Percentiles rank a stretch among this genome's conserved stretches.
phyloP scores from a whole-genome alignment of 2,113 vertebrate genomes.

The Pardalotus punctatus region DNA sequence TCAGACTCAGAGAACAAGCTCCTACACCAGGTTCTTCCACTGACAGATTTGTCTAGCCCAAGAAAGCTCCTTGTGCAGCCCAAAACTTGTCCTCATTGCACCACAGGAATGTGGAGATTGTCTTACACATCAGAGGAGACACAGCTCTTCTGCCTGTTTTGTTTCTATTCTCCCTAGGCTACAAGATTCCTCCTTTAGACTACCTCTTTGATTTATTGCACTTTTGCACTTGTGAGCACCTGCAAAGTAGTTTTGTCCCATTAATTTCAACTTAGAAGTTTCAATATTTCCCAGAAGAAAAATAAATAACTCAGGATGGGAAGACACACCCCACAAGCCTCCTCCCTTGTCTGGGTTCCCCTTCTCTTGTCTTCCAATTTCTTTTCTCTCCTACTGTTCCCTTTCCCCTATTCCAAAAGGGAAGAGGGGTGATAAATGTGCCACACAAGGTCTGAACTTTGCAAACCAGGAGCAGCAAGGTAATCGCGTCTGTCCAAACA shows the following conservation, averaged over 20 bases:
- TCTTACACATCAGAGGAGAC: neutral
- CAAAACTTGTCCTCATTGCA: neutral
- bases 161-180: neutral
- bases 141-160: neutral
- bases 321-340: neutral
- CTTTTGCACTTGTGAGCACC: slow-evolving; percentile 27
- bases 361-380: neutral
- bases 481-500: neutral
- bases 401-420: neutral
- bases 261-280: slow-evolving; percentile 49
- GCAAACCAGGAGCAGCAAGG: neutral
- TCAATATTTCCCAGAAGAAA: slow-evolving; percentile 7
- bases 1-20: neutral
- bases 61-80: neutral
- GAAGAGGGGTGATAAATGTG: neutral
- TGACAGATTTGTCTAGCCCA: neutral
- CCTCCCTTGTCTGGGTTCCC: neutral
- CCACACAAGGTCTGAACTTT: neutral
- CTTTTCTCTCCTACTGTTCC: slow-evolving; percentile 25
- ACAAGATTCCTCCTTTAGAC: neutral
- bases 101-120: neutral
- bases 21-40: neutral
- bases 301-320: slow-evolving; percentile 18
- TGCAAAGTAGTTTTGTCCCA: slow-evolving; percentile 47
- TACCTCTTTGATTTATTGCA: slow-evolving; percentile 18